Percentiles rank a stretch among this genome's conserved stretches.
Evolutionary conservation across 2,888 invertebrate genomes (phyloP).

Genomic region (Galeopsomyia nigrocyanea): DNA sequence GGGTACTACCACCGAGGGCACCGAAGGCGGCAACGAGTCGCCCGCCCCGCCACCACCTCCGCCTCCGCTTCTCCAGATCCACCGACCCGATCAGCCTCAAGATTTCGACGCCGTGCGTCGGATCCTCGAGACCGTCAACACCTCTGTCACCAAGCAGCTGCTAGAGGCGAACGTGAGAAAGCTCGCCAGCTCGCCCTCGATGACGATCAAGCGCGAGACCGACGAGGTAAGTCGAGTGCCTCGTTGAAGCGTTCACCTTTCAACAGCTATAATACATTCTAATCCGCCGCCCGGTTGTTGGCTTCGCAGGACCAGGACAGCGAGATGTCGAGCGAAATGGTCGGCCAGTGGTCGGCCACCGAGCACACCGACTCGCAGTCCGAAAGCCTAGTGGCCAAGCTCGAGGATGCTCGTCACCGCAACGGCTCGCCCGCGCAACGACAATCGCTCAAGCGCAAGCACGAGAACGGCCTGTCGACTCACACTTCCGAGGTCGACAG

Average conservation of each 20-base stretch:
- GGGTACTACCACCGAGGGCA: constrained; percentile 75
- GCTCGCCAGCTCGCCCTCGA: constrained; percentile 73
- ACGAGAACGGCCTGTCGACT: constrained; percentile 51
- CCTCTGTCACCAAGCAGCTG: constrained; percentile 81
- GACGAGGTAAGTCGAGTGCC: constrained; percentile 66
- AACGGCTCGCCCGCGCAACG: constrained; percentile 48
- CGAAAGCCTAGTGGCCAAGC: constrained; percentile 83
- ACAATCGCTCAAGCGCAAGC: constrained; percentile 56
- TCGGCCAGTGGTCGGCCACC: constrained; percentile 46
- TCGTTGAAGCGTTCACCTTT: constrained; percentile 14
- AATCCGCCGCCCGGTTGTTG: background rate
- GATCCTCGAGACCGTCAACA: constrained; percentile 81
- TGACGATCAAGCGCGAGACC: constrained; percentile 61
- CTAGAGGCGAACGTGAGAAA: constrained; percentile 80
- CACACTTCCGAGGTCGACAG: constrained; percentile 60
- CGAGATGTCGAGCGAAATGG: constrained; percentile 65
- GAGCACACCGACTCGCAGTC: constrained; percentile 71
- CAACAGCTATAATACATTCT: background rate
- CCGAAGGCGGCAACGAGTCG: constrained; percentile 69
- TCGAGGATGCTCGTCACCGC: constrained; percentile 74
- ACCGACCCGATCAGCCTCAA: constrained; percentile 63
- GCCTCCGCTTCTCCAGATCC: constrained; percentile 56
- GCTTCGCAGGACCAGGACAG: constrained; percentile 73
- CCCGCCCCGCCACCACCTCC: constrained; percentile 67
- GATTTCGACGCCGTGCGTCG: constrained; percentile 78